A percentile compares a stretch with the other conserved stretches of the same genome.
phyloP scores from a whole-genome alignment of 2,113 vertebrate genomes.

The Natator depressus region DNA sequence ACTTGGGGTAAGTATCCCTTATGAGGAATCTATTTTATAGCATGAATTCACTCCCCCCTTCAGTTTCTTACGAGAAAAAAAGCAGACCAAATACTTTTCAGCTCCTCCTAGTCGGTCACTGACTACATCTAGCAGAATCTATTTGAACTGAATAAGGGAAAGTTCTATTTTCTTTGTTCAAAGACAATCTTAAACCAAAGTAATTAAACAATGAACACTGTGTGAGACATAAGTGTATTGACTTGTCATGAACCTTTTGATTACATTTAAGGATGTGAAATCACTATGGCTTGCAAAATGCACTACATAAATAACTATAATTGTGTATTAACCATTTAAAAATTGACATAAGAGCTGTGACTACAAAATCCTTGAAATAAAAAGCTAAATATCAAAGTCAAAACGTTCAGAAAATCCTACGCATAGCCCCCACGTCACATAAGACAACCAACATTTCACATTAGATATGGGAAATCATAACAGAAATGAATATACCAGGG shows the following conservation, averaged over 20 bases:
- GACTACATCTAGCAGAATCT: conserved; percentile 34
- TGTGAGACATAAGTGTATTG: neutral
- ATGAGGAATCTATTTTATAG: conserved; percentile 11
- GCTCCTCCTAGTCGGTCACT: conserved; percentile 30
- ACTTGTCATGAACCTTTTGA: neutral
- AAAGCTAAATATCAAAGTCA: neutral
- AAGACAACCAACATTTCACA: neutral
- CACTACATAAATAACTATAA: neutral
- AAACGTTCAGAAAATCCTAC: neutral
- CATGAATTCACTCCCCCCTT: conserved; percentile 32
- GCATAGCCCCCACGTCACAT: neutral
- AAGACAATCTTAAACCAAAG: neutral
- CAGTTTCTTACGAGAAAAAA: conserved; percentile 44
- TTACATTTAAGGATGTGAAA: neutral
- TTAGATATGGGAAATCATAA: neutral
- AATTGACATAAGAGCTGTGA: neutral
- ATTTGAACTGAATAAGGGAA: neutral
- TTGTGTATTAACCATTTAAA: fast-evolving
- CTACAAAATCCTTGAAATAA: neutral
- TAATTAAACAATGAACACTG: neutral
- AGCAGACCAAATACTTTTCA: conserved; percentile 41
- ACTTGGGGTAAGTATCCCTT: neutral
- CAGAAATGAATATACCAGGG: neutral
- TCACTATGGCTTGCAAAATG: neutral
- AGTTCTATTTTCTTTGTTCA: neutral